Percentiles rank a stretch among this genome's conserved stretches.
phyloP scores from a whole-genome alignment of 2,888 invertebrate species.

The Punctoribates punctum region DNA sequence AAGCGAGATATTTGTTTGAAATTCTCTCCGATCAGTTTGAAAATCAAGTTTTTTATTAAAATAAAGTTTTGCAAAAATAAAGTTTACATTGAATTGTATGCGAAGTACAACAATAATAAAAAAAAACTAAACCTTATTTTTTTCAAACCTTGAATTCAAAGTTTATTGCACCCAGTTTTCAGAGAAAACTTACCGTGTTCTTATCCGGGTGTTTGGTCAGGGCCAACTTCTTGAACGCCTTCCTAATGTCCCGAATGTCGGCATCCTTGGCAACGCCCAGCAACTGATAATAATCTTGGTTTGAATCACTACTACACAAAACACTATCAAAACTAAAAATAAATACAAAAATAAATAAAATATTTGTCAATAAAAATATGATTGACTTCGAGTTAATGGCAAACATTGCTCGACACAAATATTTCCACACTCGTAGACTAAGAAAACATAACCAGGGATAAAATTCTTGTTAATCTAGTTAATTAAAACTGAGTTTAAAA shows the following conservation, averaged over 20 bases:
- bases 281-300: conserved; percentile 63
- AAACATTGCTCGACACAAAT: no score
- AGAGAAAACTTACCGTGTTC: conserved; percentile 54
- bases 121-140: not conserved
- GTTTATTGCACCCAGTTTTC: not conserved
- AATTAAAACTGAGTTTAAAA: no score
- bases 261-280: conserved; percentile 66
- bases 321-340: not conserved
- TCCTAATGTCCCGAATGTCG: conserved; percentile 66
- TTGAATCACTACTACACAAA: conserved; percentile 24
- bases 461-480: no score
- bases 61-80: not conserved
- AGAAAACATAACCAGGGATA: no score
- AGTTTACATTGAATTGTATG: not conserved
- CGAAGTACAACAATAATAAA: not conserved
- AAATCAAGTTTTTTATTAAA: not conserved
- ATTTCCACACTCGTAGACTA: no score
- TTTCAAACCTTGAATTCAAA: no score
- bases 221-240: conserved; percentile 73
- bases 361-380: not conserved
- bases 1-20: not conserved
- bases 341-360: conserved; percentile 5
- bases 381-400: no score
- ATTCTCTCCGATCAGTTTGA: no score
- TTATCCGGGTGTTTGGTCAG: conserved; percentile 73